phyloP scores from a whole-genome alignment of 2,113 vertebrate genomes.

The Serinus canaria region DNA sequence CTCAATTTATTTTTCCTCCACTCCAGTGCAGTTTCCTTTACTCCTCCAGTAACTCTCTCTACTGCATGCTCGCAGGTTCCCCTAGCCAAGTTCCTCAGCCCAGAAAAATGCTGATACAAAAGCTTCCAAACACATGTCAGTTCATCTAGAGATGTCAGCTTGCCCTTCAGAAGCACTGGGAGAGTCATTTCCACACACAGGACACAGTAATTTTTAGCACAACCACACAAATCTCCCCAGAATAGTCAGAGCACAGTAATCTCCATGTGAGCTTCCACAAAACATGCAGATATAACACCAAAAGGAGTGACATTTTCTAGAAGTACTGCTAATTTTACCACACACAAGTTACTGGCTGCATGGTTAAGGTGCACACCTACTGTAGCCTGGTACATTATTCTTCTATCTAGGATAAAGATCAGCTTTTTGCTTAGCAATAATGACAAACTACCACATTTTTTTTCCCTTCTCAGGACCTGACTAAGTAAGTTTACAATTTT shows the following conservation, averaged over 20 bases:
- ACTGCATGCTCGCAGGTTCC: background rate
- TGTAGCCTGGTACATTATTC: background rate
- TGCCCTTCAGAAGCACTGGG: background rate
- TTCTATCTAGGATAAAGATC: background rate
- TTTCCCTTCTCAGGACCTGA: background rate
- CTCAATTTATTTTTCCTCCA: background rate
- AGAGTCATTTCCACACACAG: background rate
- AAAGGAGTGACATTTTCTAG: background rate
- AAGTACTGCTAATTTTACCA: background rate
- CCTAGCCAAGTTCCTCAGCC: background rate
- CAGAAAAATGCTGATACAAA: background rate
- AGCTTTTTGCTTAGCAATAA: background rate
- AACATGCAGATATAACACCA: background rate
- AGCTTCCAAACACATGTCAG: rapidly evolving
- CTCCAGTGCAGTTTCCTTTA: background rate
- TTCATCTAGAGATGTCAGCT: background rate
- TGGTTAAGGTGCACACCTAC: background rate
- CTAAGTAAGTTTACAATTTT: background rate
- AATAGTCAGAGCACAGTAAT: background rate
- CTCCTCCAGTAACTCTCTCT: background rate
- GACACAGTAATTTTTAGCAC: background rate
- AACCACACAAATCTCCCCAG: background rate
- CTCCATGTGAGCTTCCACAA: background rate
- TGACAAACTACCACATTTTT: background rate
- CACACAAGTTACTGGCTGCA: background rate